A percentile compares a stretch with the other conserved stretches of the same genome.
Evolutionary conservation across 1,140 invertebrate genomes (phyloP).

Genomic region (Rhopalosiphum padi): DNA sequence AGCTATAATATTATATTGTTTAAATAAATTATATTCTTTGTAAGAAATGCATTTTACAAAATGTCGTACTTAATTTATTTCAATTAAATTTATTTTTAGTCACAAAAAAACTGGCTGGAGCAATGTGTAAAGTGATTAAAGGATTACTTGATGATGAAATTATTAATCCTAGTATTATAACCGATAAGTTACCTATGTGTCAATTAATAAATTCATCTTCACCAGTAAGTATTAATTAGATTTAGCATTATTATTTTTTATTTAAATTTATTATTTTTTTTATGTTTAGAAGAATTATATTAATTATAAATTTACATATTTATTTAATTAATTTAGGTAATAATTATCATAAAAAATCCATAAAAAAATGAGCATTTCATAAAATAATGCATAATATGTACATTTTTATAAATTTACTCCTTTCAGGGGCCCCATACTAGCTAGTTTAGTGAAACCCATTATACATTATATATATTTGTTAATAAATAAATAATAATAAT

Average conservation of each 20-base stretch:
- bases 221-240: constrained; percentile 19
- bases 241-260: neutral
- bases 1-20: neutral
- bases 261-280: neutral
- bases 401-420: too few relatives aligned
- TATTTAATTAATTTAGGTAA: neutral
- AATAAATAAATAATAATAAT: neutral
- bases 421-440: neutral
- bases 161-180: constrained; percentile 21
- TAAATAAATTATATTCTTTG: neutral
- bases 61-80: neutral
- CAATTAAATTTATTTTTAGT: neutral
- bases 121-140: constrained; percentile 40
- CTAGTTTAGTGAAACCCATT: too few relatives aligned
- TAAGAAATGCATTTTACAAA: neutral
- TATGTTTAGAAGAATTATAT: neutral
- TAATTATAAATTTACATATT: neutral
- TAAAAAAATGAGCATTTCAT: too few relatives aligned
- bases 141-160: constrained; percentile 33
- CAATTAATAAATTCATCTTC: neutral
- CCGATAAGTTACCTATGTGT: constrained; percentile 37
- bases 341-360: neutral
- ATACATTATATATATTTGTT: too few relatives aligned
- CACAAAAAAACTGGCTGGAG: neutral
- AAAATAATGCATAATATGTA: too few relatives aligned